Percentiles rank a stretch among this genome's conserved stretches.
Conservation (phyloP, 2,888 invertebrate species). For the Meliscaeva auricollis region DNA sequence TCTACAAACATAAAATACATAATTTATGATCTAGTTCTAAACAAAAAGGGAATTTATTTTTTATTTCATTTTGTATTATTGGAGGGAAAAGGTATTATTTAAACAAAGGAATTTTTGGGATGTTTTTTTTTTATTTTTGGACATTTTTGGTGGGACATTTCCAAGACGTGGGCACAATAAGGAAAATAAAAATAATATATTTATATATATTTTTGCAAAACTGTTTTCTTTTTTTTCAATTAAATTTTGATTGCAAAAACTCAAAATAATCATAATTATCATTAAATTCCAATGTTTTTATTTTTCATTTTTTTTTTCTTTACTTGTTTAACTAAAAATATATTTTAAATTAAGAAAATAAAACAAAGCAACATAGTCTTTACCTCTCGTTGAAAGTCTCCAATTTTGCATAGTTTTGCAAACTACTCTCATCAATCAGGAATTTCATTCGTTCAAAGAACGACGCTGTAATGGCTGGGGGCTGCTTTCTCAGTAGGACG, state of each 20-base stretch:
- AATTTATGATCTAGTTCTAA: conserved; percentile 53
- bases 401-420: conserved; percentile 98
- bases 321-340: conserved; percentile 28
- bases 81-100: conserved; percentile 75
- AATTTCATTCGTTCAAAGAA: conserved; percentile 99
- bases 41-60: conserved; percentile 56
- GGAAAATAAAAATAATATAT: conserved; percentile 77
- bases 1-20: conserved; percentile 35
- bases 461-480: conserved; percentile 97
- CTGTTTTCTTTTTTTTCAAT: conserved; percentile 65
- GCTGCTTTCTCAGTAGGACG: conserved; percentile 96
- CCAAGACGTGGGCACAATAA: conserved; percentile 84
- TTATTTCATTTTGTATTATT: conserved; percentile 25
- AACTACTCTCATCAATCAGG: conserved; percentile 98
- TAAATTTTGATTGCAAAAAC: conserved; percentile 63
- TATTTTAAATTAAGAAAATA: conserved; percentile 35
- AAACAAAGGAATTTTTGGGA: conserved; percentile 81
- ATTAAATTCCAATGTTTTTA: conserved; percentile 61
- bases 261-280: conserved; percentile 54
- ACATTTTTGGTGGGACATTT: conserved; percentile 77
- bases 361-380: conserved; percentile 82
- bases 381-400: conserved; percentile 99
- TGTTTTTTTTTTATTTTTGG: conserved; percentile 67
- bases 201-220: conserved; percentile 77
- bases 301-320: conserved; percentile 4